Conservation (phyloP, 2,888 invertebrate species). For the Tipula unca region DNA sequence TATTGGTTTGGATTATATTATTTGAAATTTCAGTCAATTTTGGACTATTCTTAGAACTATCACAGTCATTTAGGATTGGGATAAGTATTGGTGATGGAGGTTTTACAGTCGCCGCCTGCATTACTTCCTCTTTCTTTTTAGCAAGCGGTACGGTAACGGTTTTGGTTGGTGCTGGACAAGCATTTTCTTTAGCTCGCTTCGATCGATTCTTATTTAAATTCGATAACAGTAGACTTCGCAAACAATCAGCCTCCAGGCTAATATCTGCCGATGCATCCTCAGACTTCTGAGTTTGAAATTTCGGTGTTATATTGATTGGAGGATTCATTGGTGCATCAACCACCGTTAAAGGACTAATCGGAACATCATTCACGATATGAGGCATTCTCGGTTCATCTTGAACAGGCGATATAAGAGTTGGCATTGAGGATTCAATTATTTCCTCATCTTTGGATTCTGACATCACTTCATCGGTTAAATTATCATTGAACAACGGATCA, state of each 20-base stretch:
- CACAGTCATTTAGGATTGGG: not conserved
- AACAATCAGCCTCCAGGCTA: conserved; percentile 28
- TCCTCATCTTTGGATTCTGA: not conserved
- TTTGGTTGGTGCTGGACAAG: not conserved
- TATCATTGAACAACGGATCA: not conserved
- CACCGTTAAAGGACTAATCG: not conserved
- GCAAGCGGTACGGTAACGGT: not conserved
- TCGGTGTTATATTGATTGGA: not conserved
- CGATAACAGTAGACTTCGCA: conserved; percentile 31
- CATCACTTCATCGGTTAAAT: not conserved
- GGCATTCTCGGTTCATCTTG: not conserved
- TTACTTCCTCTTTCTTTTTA: not conserved
- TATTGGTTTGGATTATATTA: not conserved
- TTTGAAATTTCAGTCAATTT: not conserved
- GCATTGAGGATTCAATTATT: not conserved
- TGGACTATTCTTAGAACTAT: not conserved
- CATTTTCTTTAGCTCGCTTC: conserved; percentile 15
- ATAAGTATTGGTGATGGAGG: not conserved
- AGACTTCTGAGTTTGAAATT: not conserved
- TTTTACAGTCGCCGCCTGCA: not conserved
- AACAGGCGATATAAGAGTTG: not conserved
- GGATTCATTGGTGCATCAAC: not conserved
- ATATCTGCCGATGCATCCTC: conserved; percentile 14
- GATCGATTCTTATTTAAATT: conserved; percentile 28
- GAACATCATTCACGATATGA: not conserved